Evolutionary conservation across 1,140 invertebrate species (phyloP), one percentile per base, ranked within the genome.

Genomic region (Mya arenaria): DNA sequence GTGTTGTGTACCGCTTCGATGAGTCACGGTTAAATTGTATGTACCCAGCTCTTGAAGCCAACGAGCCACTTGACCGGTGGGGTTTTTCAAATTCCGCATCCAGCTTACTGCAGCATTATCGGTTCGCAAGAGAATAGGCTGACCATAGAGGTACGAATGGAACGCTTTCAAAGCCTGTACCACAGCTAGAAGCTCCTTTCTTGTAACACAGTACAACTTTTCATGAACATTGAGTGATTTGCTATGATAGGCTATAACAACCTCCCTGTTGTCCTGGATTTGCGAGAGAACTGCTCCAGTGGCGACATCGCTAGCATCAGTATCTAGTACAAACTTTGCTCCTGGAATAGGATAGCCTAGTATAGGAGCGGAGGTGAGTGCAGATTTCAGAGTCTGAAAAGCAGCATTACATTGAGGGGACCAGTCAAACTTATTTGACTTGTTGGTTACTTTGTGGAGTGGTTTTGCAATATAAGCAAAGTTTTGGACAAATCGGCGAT

Each of bases 181-280:
- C 32, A 34, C 62, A 34, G 32, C 23, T 1, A 28, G 32, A 19
- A 52, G 48, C 10, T 52, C 48, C 25, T 52, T 52, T 28, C 60
- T 0, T 13, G 87, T 87, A 10, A 77, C 75, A 68, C 85, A 88
- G 85, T 95, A 95, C 10, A 92, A 92, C 78, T 87, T 82, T 87
- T 95, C 93, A 25, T 92, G 82, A n/a, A 36, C 62, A 36, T 55
- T 85, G 8, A 89, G 74, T 6, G 75, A 28, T 34, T 66, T 68
- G 52, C 81, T 86, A 15, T 34, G 62, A 75, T 85, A 90, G 1
- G 85, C 83, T 4, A 89, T 82, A 0, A 85, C 77, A n/a, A 62
- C 19, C 60, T 86, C 85, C 30, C 62, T 36, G 44, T 86, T 80
- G 15, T 87, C 85, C 36, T 86, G 56, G 28, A 72, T 60, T 74